phyloP scores from a whole-genome alignment of 2,888 invertebrate species.

The Nemoura dubitans region DNA sequence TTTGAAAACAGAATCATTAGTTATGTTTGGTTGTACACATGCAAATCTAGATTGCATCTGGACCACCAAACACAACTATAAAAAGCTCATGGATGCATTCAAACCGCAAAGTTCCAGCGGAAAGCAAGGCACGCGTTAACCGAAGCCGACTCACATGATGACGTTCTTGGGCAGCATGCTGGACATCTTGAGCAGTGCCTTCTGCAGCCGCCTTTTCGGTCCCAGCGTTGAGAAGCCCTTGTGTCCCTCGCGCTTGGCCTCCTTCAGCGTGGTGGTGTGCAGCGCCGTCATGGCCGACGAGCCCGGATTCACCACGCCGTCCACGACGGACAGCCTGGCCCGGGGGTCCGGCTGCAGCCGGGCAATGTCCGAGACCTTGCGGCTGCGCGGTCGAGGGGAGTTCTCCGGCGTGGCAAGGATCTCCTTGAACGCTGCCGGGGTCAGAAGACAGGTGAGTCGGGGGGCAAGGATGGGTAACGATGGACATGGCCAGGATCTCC shows the following conservation, averaged over 20 bases:
- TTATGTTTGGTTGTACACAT: too few species aligned
- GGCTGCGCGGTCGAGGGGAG: constrained; percentile 77
- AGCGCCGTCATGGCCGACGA: constrained; percentile 52
- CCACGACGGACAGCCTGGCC: constrained; percentile 82
- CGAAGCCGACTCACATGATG: constrained; percentile 68
- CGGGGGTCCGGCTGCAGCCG: constrained; percentile 70
- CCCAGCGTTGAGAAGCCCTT: constrained; percentile 88
- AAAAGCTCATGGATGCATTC: too few species aligned
- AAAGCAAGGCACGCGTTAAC: too few species aligned
- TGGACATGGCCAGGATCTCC: too few species aligned
- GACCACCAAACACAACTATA: too few species aligned
- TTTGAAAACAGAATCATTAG: too few species aligned
- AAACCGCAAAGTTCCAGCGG: too few species aligned
- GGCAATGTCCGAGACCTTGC: constrained; percentile 64
- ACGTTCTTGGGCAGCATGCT: constrained; percentile 88
- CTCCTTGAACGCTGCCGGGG: constrained; percentile 72
- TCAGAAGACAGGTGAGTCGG: too few species aligned
- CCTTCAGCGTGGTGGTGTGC: constrained; percentile 74
- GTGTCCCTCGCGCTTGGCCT: constrained; percentile 55
- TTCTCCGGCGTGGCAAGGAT: constrained; percentile 81
- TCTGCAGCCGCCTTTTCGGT: constrained; percentile 83
- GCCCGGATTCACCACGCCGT: constrained; percentile 56
- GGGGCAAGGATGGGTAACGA: constrained; percentile 45
- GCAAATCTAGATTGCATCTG: too few species aligned
- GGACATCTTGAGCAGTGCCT: constrained; percentile 83